Conservation (phyloP, 2,113 vertebrate genomes). For the Herpailurus yagouaroundi region DNA sequence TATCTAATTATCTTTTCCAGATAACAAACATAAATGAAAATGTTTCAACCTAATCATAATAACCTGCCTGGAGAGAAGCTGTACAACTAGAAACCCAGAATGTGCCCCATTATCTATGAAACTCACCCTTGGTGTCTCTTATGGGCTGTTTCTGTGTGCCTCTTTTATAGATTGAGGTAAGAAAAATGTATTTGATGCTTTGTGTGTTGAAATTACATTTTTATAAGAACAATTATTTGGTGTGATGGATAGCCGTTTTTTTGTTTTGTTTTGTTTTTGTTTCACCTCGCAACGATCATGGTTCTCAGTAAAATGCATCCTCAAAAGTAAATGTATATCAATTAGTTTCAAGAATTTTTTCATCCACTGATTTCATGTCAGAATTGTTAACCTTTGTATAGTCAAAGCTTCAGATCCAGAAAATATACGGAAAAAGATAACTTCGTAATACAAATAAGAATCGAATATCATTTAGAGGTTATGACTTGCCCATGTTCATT, state of each 20-base stretch:
- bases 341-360: not conserved
- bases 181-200: not conserved
- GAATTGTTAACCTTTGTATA: not conserved
- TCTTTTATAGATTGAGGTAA: not conserved
- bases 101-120: conserved; percentile 31
- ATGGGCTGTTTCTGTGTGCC: not conserved
- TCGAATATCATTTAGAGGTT: not conserved
- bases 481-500: not conserved
- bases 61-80: conserved; percentile 48
- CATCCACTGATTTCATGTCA: not conserved
- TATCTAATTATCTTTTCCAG: conserved; percentile 80
- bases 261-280: not conserved
- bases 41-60: conserved; percentile 73
- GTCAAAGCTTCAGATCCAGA: not conserved
- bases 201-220: conserved; percentile 24
- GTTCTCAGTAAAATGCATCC: not conserved
- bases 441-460: not conserved
- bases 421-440: not conserved
- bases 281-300: not conserved
- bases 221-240: conserved; percentile 50
- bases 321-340: not conserved
- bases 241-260: not conserved
- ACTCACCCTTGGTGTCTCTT: not conserved
- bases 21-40: conserved; percentile 82
- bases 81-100: conserved; percentile 23